Evolutionary conservation across 2,113 vertebrate genomes (phyloP), one percentile per base, ranked within the genome.

Genomic region (Syrrhaptes paradoxus): DNA sequence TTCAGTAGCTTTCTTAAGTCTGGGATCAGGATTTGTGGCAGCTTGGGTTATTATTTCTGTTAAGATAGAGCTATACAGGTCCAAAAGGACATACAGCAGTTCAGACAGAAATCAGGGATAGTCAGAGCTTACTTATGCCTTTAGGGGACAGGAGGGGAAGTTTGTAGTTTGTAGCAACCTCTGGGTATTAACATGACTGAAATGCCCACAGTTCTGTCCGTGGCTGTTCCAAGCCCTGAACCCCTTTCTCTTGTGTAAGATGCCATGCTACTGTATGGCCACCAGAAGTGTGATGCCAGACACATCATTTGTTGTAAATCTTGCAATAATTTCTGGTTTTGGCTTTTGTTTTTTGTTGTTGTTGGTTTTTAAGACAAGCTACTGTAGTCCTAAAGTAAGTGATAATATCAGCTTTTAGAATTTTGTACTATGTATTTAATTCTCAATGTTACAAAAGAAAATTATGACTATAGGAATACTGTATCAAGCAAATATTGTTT

Each of bases 1-100:
- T 92, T 95, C 74, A 49, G 84, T 78, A 94, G 77, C 66, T 77
- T 80, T 76, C 79, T 34, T 75, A 46, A 95, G 24, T 66, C 63
- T 83, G 83, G 63, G 57, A 57, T 90, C 51, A 86, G 83, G 28
- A n/a, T 87, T 89, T 87, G 52, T 89, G 73, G 52, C 52, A 89
- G 66, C 49, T 26, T 89, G 26, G 41, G 52, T 86, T 58, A 38
- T 66, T 95, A 31, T 70, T 90, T 80, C 49, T 92, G 32, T 83
- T 93, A 54, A 72, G 32, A 57, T 62, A 63, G 63, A 91, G 43
- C 34, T 86, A 29, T 51, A 45, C 11, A 89, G 46, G n/a, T 45
- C 52, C 14, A 65, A 71, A 89, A 87, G 45, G 26, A 51, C 67
- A 51, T n/a, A 36, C 10, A 57, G 24, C 41, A 61, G 62, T 58